Evolutionary conservation across 2,113 vertebrate genomes (phyloP).

Genomic region (Copsychus sechellarum): DNA sequence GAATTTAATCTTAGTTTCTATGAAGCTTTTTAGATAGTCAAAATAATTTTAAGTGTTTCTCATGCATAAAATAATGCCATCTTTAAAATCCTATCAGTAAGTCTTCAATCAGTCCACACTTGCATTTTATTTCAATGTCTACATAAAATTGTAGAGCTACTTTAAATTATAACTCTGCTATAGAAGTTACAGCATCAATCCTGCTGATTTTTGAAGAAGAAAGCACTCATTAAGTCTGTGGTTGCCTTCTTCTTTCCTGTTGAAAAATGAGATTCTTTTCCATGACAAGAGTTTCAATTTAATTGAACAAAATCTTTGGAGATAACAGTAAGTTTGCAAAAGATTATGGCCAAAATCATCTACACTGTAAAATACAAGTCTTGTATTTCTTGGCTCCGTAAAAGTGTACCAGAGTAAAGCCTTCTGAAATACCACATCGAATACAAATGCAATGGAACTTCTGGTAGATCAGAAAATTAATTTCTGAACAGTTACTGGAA

Average conservation of each 20-base stretch:
- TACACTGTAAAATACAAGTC: background rate
- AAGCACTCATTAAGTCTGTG: background rate
- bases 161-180: background rate
- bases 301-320: background rate
- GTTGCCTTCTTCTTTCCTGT: background rate
- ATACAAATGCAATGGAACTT: background rate
- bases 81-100: background rate
- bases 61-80: background rate
- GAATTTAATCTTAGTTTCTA: background rate
- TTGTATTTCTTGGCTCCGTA: background rate
- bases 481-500: background rate
- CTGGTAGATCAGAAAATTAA: background rate
- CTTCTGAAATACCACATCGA: background rate
- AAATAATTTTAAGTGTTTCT: background rate
- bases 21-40: background rate
- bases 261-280: background rate
- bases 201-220: background rate
- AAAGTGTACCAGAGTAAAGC: background rate
- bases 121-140: background rate
- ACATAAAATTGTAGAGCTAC: background rate
- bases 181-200: background rate
- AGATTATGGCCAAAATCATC: background rate
- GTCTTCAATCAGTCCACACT: background rate
- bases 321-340: background rate
- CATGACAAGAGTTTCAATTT: background rate